phyloP scores from a whole-genome alignment of 2,113 vertebrate genomes.

The Arizona elegans region DNA sequence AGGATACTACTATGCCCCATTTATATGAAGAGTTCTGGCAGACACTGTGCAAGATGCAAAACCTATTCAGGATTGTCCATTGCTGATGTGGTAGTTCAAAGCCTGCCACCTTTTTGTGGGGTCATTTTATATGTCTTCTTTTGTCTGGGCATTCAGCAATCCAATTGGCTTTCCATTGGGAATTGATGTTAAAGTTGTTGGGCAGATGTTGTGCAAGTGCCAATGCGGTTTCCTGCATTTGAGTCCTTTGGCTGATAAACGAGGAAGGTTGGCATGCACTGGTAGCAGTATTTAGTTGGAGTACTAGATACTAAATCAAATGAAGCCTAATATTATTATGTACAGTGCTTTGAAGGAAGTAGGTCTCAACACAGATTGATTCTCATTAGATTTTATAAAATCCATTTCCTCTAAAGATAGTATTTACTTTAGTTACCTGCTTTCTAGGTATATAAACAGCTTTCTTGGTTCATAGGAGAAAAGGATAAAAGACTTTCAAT shows the following conservation, averaged over 20 bases:
- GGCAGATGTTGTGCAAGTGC: background rate
- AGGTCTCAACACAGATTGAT: background rate
- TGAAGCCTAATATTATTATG: background rate
- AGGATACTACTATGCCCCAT: background rate
- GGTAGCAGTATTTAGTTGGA: background rate
- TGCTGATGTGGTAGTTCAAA: background rate
- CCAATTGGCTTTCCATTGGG: background rate
- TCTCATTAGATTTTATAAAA: background rate
- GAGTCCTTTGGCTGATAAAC: background rate
- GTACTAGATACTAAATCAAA: background rate
- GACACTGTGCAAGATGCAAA: background rate
- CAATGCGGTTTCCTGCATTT: background rate
- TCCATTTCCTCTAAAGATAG: background rate
- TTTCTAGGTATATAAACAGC: background rate
- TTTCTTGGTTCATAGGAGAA: background rate
- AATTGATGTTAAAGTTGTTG: background rate
- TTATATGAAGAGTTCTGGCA: background rate
- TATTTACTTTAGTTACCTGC: background rate
- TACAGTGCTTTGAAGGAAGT: background rate
- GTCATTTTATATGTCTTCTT: background rate
- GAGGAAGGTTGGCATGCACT: background rate
- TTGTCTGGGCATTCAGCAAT: background rate
- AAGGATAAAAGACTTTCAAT: background rate
- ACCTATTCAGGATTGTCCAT: background rate
- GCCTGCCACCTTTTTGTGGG: background rate